phyloP scores from a whole-genome alignment of 2,797 vertebrate genomes.

The Otolemur crassicaudatus region DNA sequence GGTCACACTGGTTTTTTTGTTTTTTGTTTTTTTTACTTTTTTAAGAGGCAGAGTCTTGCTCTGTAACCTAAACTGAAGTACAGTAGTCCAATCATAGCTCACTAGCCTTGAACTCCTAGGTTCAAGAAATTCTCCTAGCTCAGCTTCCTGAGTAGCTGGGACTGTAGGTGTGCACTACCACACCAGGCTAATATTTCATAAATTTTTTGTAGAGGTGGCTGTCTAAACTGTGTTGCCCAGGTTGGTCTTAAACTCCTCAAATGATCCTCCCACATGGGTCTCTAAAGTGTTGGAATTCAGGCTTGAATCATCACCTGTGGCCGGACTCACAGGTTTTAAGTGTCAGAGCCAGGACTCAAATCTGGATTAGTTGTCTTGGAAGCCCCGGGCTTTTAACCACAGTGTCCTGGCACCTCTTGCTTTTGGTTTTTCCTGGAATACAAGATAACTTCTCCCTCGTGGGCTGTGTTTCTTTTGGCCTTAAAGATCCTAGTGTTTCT shows the following conservation, averaged over 20 bases:
- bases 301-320: not conserved
- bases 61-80: not conserved
- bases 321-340: not conserved
- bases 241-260: not conserved
- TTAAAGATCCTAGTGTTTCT: not conserved
- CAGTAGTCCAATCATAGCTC: not conserved
- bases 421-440: conserved; percentile 4
- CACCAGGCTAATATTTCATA: not conserved
- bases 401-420: not conserved
- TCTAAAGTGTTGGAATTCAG: not conserved
- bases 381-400: not conserved
- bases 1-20: not conserved
- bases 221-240: not conserved
- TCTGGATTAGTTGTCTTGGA: not conserved
- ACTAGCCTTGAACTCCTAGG: not conserved
- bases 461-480: not conserved
- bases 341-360: not conserved
- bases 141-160: not conserved
- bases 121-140: not conserved
- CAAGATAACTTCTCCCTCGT: not conserved
- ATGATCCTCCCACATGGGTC: not conserved
- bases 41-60: not conserved
- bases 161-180: not conserved
- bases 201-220: not conserved
- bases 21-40: not conserved